Base-by-base conservation (phyloP, 2,888 invertebrate genomes). In the Xestia rhomboidea region DNA sequence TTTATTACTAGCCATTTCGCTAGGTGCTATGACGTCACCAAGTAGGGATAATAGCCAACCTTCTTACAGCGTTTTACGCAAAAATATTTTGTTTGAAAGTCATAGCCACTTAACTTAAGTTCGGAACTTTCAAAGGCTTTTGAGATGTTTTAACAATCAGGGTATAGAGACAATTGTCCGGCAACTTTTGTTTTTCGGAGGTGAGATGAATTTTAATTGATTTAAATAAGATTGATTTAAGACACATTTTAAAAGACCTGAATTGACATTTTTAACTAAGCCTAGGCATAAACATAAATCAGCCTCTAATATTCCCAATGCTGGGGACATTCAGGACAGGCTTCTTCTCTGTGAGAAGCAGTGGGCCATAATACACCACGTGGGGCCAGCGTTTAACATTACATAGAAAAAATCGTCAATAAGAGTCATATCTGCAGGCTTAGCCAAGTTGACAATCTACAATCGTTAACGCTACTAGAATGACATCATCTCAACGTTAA, bases 1-100 rank as follows among this genome's bases (percentile, higher is more conserved):
- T 87, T 87, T 87, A 87, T 87, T 85, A 73, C 89, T 60, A 76
- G 74, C 81, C 68, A 79, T 87, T 88, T 77, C 60, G 41, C 49
- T 75, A 68, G 76, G 72, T 51, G 51, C 74, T 74, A 68, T 87
- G 75, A 78, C 86, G 79, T 88, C 87, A 88, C 72, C 57, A 57
- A 81, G 51, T 71, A 70, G 62, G 77, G 75, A 81, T 87, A 87
- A 81, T 69, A 64, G 80, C 41, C 68, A 68, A 68, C 81, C 73
- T 57, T 71, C 73, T 86, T 79, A 62, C n/a, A 62, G 24, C 30
- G 27, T 60, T 74, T 86, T 73, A 62, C 44, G 64, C 30, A 27
- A 79, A 84, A 79, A 87, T 76, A 77, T 87, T 81, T 76, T 81
- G 71, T 80, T 88, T 78, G 73, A 76, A 84, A 86, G 70, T 77